Conservation (phyloP, 2,797 vertebrate species). For the Siniperca scherzeri region DNA sequence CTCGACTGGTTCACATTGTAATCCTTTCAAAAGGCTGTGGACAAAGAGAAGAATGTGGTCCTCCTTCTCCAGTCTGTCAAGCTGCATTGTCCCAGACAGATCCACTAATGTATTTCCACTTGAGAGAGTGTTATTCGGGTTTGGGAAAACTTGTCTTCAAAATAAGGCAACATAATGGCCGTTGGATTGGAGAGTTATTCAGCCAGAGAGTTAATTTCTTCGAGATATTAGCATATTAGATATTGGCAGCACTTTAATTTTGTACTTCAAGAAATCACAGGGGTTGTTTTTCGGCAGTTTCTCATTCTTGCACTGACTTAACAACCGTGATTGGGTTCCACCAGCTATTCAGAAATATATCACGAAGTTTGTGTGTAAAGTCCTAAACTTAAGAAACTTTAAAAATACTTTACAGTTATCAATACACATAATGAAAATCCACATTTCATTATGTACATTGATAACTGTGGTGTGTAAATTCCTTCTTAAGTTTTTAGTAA, state of each 20-base stretch:
- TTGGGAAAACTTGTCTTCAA: conserved; percentile 41
- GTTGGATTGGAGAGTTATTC: conserved; percentile 17
- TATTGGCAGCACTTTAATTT: conserved; percentile 25
- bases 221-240: neutral
- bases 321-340: neutral
- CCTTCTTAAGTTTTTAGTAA: neutral
- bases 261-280: conserved; percentile 3
- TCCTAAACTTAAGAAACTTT: too few relatives aligned
- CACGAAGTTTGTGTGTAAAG: too few relatives aligned
- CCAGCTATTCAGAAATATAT: neutral
- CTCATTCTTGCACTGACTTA: conserved; percentile 9
- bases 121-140: conserved; percentile 43
- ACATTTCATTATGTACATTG: neutral
- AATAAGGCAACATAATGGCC: conserved; percentile 14
- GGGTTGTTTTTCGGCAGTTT: conserved; percentile 5
- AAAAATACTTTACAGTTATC: neutral
- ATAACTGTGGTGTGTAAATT: neutral
- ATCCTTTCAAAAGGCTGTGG: conserved; percentile 58
- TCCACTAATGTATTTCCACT: conserved; percentile 62
- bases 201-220: conserved; percentile 14
- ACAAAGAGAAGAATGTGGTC: conserved; percentile 64
- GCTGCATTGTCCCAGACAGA: conserved; percentile 41
- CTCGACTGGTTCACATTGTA: conserved; percentile 53
- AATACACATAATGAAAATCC: neutral
- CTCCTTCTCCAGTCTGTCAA: conserved; percentile 46